Evolutionary conservation across 2,113 vertebrate genomes (phyloP), one percentile per base, ranked within the genome.

Genomic region (Mormoops blainvillei): DNA sequence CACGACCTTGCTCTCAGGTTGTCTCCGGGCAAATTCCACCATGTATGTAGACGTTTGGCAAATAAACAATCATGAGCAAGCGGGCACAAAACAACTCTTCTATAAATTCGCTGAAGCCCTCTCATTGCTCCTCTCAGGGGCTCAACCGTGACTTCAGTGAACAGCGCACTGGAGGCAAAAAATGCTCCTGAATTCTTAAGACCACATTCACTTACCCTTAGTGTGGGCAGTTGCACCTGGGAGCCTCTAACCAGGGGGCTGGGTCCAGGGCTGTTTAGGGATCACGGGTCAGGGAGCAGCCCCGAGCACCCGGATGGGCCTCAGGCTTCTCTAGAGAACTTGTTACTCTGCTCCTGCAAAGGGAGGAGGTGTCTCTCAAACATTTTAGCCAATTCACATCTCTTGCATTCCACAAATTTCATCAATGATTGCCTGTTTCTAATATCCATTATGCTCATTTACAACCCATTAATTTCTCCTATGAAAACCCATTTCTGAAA

Each of bases 401-500:
- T 94, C 74, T 83, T 22, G 70, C 81, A 90, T 95, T 85, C 54
- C 68, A 76, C 84, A 86, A 13, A 94, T 85, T 88, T 90, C 43
- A 52, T 78, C 91, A 94, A n/a, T 70, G 89, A 96, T 93, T 91
- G 54, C 89, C 90, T 73, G 48, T 94, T 96, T 97, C 93, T 91
- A 76, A 91, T 86, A 93, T 94, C 96, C 88, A 95, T 96, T 96
- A 92, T 78, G 85, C 91, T 94, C 91, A 96, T 96, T 96, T 95
- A 65, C 89, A 89, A 94, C 31, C 94, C 97, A 95, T 98, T 96
- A 97, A 93, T 97, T 96, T 95, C 78, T 74, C 85, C 88, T 86
- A 95, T 91, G 97, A 95, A 94, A 97, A 96, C 61, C 85, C 88
- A 92, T 94, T 96, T 96, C 94, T 95, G 94, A 96, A 96, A 97